Percentiles rank a stretch among this genome's conserved stretches.
phyloP scores from a whole-genome alignment of 2,113 vertebrate species.

The Tursiops truncatus region DNA sequence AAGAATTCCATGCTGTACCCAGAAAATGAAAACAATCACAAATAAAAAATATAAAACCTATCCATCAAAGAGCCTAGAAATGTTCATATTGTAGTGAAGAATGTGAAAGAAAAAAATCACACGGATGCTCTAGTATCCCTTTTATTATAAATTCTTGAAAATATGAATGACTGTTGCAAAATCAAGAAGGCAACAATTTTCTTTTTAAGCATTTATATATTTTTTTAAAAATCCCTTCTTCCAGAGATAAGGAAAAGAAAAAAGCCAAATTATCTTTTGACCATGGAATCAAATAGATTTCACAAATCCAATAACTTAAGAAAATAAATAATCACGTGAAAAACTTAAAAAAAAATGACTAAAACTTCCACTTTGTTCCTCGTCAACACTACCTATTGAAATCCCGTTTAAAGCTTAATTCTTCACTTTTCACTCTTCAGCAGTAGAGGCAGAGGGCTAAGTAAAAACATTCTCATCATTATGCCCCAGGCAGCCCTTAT shows the following conservation, averaged over 20 bases:
- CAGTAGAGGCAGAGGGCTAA: not conserved
- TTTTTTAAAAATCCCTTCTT: not conserved
- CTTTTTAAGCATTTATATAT: not conserved
- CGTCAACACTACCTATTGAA: not conserved
- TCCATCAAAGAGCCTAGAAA: not conserved
- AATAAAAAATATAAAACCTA: not conserved
- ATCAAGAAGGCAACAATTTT: not conserved
- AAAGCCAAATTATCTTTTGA: not conserved
- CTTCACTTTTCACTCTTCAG: not conserved
- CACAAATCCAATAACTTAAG: not conserved
- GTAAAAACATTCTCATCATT: not conserved
- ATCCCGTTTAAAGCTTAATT: not conserved
- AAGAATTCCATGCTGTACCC: not conserved
- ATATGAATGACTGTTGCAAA: not conserved
- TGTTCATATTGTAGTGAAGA: not conserved
- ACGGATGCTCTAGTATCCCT: not conserved
- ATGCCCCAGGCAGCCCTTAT: not conserved
- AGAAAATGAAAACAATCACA: not conserved
- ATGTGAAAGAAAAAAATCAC: not conserved
- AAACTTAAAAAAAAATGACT: not conserved
- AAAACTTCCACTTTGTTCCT: not conserved
- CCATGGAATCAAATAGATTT: not conserved
- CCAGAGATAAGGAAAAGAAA: not conserved
- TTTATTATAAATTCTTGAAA: not conserved
- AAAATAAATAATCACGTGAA: not conserved